Evolutionary conservation across 2,888 invertebrate species (phyloP).

Genomic region (Graphium colonna): DNA sequence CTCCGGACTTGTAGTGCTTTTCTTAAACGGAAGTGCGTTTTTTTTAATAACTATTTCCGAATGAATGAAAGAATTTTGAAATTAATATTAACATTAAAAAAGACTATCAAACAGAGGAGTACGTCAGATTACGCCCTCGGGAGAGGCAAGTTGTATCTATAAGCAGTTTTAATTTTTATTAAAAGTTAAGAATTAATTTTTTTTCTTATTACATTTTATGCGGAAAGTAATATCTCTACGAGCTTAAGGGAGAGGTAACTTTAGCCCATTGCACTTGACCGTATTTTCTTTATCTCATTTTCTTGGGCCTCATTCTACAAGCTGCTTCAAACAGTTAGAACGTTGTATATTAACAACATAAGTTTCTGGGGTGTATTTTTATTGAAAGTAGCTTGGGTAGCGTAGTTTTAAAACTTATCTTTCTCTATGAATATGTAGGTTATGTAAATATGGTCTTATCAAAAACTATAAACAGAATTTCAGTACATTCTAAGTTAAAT

Average conservation of each 20-base stretch:
- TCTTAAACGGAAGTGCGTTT: conserved; percentile 8
- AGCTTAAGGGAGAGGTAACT: conserved; percentile 9
- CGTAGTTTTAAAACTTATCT: background rate
- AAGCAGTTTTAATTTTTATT: conserved; percentile 22
- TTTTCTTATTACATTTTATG: conserved; percentile 11
- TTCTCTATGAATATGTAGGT: too few species aligned
- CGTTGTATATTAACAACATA: conserved; percentile 5
- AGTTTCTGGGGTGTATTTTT: background rate
- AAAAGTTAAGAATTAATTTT: conserved; percentile 18
- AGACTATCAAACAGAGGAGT: conserved; percentile 54
- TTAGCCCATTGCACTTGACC: conserved; percentile 13
- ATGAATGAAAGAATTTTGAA: conserved; percentile 34
- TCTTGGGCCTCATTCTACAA: conserved; percentile 19
- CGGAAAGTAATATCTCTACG: conserved; percentile 5
- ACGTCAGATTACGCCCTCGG: conserved; percentile 44
- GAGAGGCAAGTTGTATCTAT: conserved; percentile 24
- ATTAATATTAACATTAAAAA: conserved; percentile 59
- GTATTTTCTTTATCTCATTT: conserved; percentile 27
- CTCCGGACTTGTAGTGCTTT: conserved; percentile 1
- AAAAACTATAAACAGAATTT: too few species aligned
- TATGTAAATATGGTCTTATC: too few species aligned
- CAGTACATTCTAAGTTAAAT: too few species aligned
- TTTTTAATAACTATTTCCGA: conserved; percentile 16
- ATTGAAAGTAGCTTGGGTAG: background rate
- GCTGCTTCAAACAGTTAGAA: too few species aligned